These are phyloP conservation scores for Anguilla marmorata DNA, from an alignment of 2,797 vertebrate genomes.

Conservation along the genomic window DNA sequence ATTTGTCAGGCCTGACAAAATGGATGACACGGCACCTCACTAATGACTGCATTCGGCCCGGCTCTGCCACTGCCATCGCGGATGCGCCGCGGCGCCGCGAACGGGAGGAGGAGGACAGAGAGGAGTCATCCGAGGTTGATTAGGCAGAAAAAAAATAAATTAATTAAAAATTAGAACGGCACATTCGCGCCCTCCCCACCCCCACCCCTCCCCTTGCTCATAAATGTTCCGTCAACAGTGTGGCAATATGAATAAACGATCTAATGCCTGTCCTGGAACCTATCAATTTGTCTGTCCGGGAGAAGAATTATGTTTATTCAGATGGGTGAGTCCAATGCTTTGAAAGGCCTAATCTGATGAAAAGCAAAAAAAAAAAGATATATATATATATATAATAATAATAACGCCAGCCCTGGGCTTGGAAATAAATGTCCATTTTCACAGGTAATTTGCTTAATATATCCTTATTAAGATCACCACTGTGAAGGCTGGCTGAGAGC, in stretches of 20 bases:
- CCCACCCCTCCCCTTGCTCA: slow-evolving; percentile 32
- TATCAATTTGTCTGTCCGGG: slow-evolving; percentile 32
- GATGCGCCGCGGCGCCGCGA: slow-evolving; percentile 23
- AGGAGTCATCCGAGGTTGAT: slow-evolving; percentile 43
- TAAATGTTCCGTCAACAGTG: slow-evolving; percentile 45
- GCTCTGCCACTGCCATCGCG: slow-evolving; percentile 21
- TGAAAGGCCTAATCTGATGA: slow-evolving; percentile 49
- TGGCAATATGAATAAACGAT: slow-evolving; percentile 50
- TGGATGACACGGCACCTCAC: slow-evolving; percentile 44
- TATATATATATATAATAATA: neutral
- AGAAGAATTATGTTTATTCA: slow-evolving; percentile 44
- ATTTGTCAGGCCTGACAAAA: slow-evolving; percentile 58
- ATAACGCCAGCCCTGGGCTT: slow-evolving; percentile 47
- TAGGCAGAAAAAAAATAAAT: slow-evolving; percentile 45
- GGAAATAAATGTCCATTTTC: slow-evolving; percentile 63
- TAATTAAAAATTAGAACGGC: slow-evolving; percentile 41
- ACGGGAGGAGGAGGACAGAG: neutral
- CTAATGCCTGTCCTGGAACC: slow-evolving; percentile 40
- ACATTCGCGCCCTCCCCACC: neutral
- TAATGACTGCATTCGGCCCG: slow-evolving; percentile 46
- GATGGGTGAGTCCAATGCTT: slow-evolving; percentile 48
- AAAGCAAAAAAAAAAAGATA: slow-evolving; percentile 30
- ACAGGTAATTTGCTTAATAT: slow-evolving; percentile 71
- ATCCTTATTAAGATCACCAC: slow-evolving; percentile 61
- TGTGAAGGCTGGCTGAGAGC: slow-evolving; percentile 42